Evolutionary conservation across 2,113 vertebrate genomes (phyloP), one percentile per base, ranked within the genome.

Genomic region (Chiloscyllium plagiosum): DNA sequence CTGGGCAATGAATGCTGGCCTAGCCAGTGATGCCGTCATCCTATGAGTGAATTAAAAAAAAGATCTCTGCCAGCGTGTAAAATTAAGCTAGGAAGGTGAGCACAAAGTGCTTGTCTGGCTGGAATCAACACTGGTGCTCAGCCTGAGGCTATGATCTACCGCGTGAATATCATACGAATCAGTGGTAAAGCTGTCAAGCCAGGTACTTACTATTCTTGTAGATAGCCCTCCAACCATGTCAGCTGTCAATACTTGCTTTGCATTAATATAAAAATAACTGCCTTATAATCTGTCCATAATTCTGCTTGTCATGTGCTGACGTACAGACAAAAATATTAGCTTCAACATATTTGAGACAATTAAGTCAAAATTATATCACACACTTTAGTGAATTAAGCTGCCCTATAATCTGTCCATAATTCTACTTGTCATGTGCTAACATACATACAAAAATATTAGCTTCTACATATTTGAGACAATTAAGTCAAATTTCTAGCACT

Each of bases 221-320:
- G 89, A 61, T 37, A 29, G n/a, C 61, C 61, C 89, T 66, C 89
- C 89, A 93, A 66, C 89, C 61, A 66, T 37, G 89, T 68, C 61
- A 93, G 61, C 61, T 93, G 89, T 93, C 61, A 66, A 93, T 61
- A 68, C 89, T 93, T 92, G 65, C 87, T 92, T 93, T 2, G 6
- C 19, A 68, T 37, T 66, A 68, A 61, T 66, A 65, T 93, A 93
- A 66, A 66, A 37, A 33, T n/a, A 93, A 47, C 42, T 12, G 66
- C 33, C 33, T 13, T 5, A 15, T 33, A 92, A 90, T n/a, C n/a
- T 29, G 13, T 12, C 52, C 52, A 65, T 1, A 66, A 93, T 93
- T 93, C 89, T 93, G 20, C 61, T 47, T 42, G 33, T 66, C 33
- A n/a, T n/a, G n/a, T n/a, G n/a, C n/a, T n/a, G n/a, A n/a, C n/a